phyloP scores from a whole-genome alignment of 2,797 vertebrate genomes.

The Brotula barbata region DNA sequence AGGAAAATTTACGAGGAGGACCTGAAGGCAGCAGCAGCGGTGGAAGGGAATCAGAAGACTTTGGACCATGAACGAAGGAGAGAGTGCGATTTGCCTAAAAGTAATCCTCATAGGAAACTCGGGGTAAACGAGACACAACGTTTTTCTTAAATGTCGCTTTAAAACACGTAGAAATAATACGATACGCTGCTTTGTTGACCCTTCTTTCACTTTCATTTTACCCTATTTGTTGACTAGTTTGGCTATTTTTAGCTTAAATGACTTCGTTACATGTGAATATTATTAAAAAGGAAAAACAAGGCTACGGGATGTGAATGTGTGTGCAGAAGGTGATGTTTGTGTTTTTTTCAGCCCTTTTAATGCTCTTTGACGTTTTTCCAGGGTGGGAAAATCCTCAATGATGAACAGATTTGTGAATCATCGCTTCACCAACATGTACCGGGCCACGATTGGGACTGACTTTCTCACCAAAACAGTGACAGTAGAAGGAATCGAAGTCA shows the following conservation, averaged over 20 bases:
- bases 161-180: background rate
- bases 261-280: too few relatives aligned
- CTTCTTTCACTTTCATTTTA: conserved; percentile 47
- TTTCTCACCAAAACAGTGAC: conserved; percentile 72
- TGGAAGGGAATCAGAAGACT: background rate
- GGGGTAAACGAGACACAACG: conserved; percentile 50
- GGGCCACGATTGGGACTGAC: conserved; percentile 74
- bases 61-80: conserved; percentile 45
- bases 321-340: background rate
- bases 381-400: conserved; percentile 78
- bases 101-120: conserved; percentile 73
- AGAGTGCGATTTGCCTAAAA: conserved; percentile 56
- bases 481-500: conserved; percentile 52
- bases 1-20: background rate
- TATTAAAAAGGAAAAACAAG: too few relatives aligned
- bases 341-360: conserved; percentile 1
- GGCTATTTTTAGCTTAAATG: too few relatives aligned
- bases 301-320: conserved; percentile 14
- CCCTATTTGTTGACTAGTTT: too few relatives aligned
- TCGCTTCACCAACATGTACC: conserved; percentile 72
- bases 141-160: background rate
- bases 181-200: background rate
- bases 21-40: conserved; percentile 34
- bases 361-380: conserved; percentile 39
- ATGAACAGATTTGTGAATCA: conserved; percentile 76